Evolutionary conservation across 2,888 invertebrate genomes (phyloP).

Genomic region (Boloria selene): DNA sequence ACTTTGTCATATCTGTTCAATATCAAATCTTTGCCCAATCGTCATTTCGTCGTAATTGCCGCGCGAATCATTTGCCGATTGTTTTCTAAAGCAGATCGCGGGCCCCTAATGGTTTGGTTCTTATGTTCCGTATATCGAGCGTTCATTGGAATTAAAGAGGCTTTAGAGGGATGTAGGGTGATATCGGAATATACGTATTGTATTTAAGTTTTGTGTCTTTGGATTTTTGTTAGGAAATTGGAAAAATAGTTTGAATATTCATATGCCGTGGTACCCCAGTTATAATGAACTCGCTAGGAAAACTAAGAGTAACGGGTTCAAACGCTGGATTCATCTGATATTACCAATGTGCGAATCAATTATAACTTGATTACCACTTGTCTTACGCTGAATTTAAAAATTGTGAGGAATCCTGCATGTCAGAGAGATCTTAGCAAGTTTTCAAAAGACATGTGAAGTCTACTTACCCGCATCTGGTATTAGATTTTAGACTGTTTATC

Average conservation of each 20-base stretch:
- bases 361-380: too few relatives aligned
- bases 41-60: constrained; percentile 64
- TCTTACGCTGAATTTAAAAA: too few relatives aligned
- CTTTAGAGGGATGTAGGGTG: constrained; percentile 25
- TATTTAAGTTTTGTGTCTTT: background rate
- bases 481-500: too few relatives aligned
- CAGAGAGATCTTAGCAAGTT: too few relatives aligned
- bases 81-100: constrained; percentile 49
- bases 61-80: constrained; percentile 69
- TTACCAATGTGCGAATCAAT: too few relatives aligned
- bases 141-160: constrained; percentile 42
- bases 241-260: background rate
- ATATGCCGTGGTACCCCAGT: too few relatives aligned
- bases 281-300: too few relatives aligned
- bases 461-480: too few relatives aligned
- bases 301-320: too few relatives aligned
- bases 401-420: too few relatives aligned
- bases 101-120: constrained; percentile 40
- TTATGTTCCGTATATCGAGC: constrained; percentile 43
- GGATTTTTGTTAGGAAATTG: background rate
- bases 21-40: constrained; percentile 47
- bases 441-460: too few relatives aligned
- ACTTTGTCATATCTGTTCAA: constrained; percentile 9
- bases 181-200: constrained; percentile 8
- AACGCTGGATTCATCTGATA: too few relatives aligned